Base-by-base conservation (phyloP, 1,140 invertebrate species). In the Ceratoteleas bidentatus region DNA sequence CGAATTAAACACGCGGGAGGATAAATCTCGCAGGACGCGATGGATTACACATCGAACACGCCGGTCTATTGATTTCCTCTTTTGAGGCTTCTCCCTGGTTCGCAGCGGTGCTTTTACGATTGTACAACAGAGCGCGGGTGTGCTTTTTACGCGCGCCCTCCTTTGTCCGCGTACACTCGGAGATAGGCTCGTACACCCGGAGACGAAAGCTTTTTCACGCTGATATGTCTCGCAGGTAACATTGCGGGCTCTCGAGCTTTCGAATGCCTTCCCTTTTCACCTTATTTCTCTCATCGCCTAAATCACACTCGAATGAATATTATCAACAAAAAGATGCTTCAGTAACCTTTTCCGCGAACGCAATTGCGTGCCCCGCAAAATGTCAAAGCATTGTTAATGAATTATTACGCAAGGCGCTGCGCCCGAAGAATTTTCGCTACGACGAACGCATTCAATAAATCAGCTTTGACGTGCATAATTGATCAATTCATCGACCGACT, bases 11-110 rank as follows among this genome's bases (percentile, higher is more conserved):
- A 47, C 43, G 60, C 40, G 54, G 57, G 62, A 77, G 74, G 79
- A 84, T 84, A 84, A 85, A 85, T 81, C 75, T 54, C 62, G 66
- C 43, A 52, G 77, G 70, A 83, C 81, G 78, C 60, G 58, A 72
- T 68, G 80, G 83, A 85, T 84, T 84, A 83, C 77, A 79, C 77
- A 79, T 83, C 43, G 61, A 72, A 84, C 79, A 73, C 70, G 73
- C 61, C 73, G 61, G 72, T 84, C 79, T 85, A 85, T 85, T 83
- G 85, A 86, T 85, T 82, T 81, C 70, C 73, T 83, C 76, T 78
- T 82, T 84, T 84, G 74, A 85, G 77, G 65, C 73, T 83, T 82
- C 69, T n/a, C 24, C 47, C 62, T 61, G 60, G 43, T 64, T 64
- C 56, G 66, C 33, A 61, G 72, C 49, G 64, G 60, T 77, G 76